Evolutionary conservation across 2,113 vertebrate species (phyloP).

Genomic region (Myotis brandtii): DNA sequence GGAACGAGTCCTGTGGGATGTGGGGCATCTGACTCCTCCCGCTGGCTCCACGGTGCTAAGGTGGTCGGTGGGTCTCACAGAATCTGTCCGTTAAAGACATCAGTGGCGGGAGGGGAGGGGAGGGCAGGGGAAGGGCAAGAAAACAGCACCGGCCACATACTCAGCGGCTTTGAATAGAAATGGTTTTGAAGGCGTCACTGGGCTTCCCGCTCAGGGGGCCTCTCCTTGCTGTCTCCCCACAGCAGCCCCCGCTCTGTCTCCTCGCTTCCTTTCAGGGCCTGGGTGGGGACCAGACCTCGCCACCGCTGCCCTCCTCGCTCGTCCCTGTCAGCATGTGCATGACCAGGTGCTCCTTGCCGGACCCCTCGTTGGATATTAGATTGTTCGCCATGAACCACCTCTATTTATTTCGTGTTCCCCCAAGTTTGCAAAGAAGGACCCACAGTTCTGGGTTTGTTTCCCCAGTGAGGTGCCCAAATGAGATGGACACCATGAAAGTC

Average conservation of each 20-base stretch:
- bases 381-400: background rate
- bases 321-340: background rate
- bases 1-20: background rate
- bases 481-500: background rate
- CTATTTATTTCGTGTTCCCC: background rate
- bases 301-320: background rate
- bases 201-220: background rate
- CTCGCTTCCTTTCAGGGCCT: background rate
- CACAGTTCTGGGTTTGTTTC: background rate
- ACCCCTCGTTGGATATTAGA: background rate
- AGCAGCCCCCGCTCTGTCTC: background rate
- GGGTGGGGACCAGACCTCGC: background rate
- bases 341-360: background rate
- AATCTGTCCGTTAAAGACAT: background rate
- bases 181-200: background rate
- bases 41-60: background rate
- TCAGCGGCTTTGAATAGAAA: background rate
- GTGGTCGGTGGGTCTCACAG: background rate
- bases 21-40: background rate
- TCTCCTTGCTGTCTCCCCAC: background rate
- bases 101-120: fast-evolving
- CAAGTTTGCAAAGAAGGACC: background rate
- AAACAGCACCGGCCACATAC: background rate
- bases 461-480: background rate
- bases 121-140: fast-evolving